A percentile compares a stretch with the other conserved stretches of the same genome.
Evolutionary conservation across 30 jellyfish, hydroid and myxozoan species (phyloP).

Genomic region (Hydractinia echinata): DNA sequence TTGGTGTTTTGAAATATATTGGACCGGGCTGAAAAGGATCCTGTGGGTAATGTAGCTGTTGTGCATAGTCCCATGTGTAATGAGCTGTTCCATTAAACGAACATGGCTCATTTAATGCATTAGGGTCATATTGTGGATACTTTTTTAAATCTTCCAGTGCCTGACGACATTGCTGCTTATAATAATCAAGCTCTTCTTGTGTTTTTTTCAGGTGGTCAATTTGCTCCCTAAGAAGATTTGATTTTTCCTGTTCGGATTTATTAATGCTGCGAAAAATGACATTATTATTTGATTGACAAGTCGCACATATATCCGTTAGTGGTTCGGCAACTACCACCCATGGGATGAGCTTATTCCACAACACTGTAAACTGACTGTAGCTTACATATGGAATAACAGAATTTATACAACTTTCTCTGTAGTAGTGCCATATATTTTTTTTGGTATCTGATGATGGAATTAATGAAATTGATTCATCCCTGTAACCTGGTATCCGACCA

Average conservation of each 20-base stretch:
- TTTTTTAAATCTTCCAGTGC: not conserved
- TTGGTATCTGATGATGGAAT: not conserved
- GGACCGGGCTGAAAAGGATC: not conserved
- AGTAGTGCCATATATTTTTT: not conserved
- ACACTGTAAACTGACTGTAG: not conserved
- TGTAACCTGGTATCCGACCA: slow-evolving; percentile 21
- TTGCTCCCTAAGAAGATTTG: too few relatives aligned
- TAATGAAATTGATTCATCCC: not conserved
- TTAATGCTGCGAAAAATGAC: too few relatives aligned
- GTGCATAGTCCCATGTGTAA: too few relatives aligned
- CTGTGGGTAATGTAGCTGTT: too few relatives aligned
- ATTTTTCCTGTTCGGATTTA: too few relatives aligned
- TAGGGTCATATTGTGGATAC: not conserved
- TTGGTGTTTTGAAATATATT: not conserved
- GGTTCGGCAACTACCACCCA: slow-evolving; percentile 1
- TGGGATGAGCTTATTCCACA: not conserved
- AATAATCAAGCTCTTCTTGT: too few relatives aligned
- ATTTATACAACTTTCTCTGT: not conserved
- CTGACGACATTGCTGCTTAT: too few relatives aligned
- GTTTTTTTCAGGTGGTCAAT: too few relatives aligned
- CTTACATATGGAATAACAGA: not conserved
- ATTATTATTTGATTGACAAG: too few relatives aligned
- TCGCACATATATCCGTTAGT: not conserved
- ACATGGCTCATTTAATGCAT: not conserved
- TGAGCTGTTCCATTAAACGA: not conserved